Conservation (phyloP, 2,797 vertebrate species). For the Leptodactylus fallax region DNA sequence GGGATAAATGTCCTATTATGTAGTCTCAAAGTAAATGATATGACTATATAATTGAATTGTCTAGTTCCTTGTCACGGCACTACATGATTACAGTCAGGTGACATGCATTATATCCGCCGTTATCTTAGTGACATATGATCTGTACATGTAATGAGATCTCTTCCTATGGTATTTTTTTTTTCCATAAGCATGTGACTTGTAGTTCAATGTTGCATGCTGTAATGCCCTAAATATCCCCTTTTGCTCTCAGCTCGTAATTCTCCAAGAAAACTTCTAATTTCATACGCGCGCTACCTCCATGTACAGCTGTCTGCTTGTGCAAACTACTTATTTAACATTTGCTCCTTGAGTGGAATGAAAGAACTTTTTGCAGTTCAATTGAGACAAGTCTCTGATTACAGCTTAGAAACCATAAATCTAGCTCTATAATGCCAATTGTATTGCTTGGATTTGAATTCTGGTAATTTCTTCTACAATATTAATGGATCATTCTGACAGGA, state of each 20-base stretch:
- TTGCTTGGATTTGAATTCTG: constrained; percentile 69
- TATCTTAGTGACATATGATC: not conserved
- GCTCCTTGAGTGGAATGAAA: constrained; percentile 66
- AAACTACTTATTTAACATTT: constrained; percentile 63
- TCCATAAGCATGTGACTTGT: not conserved
- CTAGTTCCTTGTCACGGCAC: not conserved
- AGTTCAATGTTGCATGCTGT: constrained; percentile 6
- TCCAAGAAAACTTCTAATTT: constrained; percentile 30
- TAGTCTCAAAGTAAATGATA: not conserved
- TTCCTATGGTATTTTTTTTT: not conserved
- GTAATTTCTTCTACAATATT: constrained; percentile 70
- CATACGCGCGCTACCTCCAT: not conserved
- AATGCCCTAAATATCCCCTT: constrained; percentile 20
- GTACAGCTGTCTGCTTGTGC: constrained; percentile 61
- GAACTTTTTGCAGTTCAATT: constrained; percentile 54
- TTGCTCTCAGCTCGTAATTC: not conserved
- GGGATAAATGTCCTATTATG: not conserved
- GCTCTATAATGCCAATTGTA: constrained; percentile 60
- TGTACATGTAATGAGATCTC: not conserved
- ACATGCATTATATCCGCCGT: not conserved
- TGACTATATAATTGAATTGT: constrained; percentile 7
- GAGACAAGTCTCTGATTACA: constrained; percentile 62
- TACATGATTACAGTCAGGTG: not conserved
- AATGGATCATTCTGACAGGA: constrained; percentile 74
- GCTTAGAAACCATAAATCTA: constrained; percentile 65